Evolutionary conservation across 2,797 vertebrate species (phyloP), one percentile per base, ranked within the genome.

Genomic region (Silurus aristotelis): DNA sequence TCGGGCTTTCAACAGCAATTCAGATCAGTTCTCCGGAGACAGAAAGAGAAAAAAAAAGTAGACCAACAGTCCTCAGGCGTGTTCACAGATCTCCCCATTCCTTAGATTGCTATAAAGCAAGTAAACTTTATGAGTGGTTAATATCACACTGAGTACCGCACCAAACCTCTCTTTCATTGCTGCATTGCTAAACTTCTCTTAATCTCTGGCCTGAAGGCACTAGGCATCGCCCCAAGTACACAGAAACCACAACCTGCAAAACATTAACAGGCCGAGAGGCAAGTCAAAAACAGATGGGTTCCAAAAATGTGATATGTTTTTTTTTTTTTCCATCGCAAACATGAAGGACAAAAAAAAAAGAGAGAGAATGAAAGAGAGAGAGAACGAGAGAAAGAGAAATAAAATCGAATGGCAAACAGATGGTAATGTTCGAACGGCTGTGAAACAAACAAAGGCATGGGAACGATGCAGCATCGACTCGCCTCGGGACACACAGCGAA

Each of bases 401-500:
- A 87, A 87, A 87, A 84, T 80, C 82, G 79, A 87, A 87, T 87
- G 82, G 92, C 86, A 80, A 87, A 88, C 91, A 96, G 95, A 93
- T 96, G 93, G 96, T 95, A 81, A 96, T 95, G 87, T 90, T 85
- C 97, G 93, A 95, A 91, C 92, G 95, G 46, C 94, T 92, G 76
- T 93, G 95, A 91, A 95, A 96, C 90, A 95, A 95, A 87, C 94
- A 96, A 68, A 94, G 93, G 92, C 95, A 96, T 92, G 96, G 95
- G 88, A 97, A 97, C 92, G 93, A 95, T 56, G 94, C 95, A 88
- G 95, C 94, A 88, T 94, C 97, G 91, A 92, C 71, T 82, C 95
- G 96, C 89, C 92, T 94, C 92, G 96, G 97, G 91, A 94, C 91
- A 20, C 93, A 94, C 90, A 95, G 95, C 91, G 96, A 96, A 91